Percentiles rank a stretch among this genome's conserved stretches.
These are phyloP conservation scores for Lasioglossum albipes DNA, from an alignment of 1,140 invertebrate species.

Conservation along the genomic window DNA sequence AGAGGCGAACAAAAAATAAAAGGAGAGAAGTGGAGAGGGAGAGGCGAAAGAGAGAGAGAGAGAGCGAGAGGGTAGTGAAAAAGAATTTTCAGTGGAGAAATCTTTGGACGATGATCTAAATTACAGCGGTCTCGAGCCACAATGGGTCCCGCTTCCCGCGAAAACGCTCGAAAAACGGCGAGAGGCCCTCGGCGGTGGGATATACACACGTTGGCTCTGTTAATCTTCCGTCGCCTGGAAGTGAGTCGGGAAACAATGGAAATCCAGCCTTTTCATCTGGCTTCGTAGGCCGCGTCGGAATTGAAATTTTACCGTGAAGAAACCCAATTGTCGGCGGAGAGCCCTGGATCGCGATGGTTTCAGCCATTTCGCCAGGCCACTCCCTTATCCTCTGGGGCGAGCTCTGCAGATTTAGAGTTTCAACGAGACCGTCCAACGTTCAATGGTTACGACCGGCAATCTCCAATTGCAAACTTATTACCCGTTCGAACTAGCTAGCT, in stretches of 20 bases:
- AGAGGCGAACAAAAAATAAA: not conserved
- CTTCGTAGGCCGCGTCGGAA: slow-evolving; percentile 30
- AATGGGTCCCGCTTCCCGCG: slow-evolving; percentile 36
- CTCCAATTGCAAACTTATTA: slow-evolving; percentile 32
- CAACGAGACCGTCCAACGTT: not conserved
- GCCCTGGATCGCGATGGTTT: slow-evolving; percentile 15
- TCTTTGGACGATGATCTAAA: slow-evolving; percentile 40
- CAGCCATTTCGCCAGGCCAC: not conserved
- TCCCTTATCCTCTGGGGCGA: slow-evolving; percentile 2
- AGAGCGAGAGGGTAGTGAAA: not conserved
- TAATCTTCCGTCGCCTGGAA: slow-evolving; percentile 58
- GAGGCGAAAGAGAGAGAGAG: not conserved
- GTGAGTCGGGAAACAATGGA: slow-evolving; percentile 55
- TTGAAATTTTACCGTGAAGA: slow-evolving; percentile 48
- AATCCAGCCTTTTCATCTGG: slow-evolving; percentile 46
- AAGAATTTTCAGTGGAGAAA: not conserved
- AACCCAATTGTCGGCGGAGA: slow-evolving; percentile 44
- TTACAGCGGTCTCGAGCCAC: slow-evolving; percentile 38
- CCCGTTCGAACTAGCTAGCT: not conserved
- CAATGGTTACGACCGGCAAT: not conserved
- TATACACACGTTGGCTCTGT: slow-evolving; percentile 49
- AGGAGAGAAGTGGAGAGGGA: not conserved
- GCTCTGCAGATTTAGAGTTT: slow-evolving; percentile 6
- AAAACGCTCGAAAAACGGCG: slow-evolving; percentile 48
- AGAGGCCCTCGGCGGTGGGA: slow-evolving; percentile 43